Conservation (phyloP, 2,113 vertebrate species). For the Progne subis region DNA sequence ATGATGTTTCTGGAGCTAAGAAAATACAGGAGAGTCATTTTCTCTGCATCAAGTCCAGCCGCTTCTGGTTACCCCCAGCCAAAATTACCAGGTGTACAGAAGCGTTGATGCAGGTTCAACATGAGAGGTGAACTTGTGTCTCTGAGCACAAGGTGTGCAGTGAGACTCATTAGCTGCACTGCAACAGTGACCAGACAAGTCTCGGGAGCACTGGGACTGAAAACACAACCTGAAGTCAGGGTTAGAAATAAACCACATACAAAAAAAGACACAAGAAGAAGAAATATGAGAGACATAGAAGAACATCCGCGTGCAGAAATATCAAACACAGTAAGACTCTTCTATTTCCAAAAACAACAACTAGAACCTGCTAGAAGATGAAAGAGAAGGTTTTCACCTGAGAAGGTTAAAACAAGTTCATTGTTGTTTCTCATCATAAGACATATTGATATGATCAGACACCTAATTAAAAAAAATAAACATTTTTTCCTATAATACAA, state of each 20-base stretch:
- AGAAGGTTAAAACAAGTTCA: background rate
- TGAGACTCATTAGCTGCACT: background rate
- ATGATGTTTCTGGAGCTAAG: background rate
- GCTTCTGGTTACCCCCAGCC: background rate
- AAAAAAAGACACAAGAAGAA: background rate
- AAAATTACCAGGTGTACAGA: background rate
- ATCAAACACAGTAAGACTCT: background rate
- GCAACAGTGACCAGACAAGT: background rate
- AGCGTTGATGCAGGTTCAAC: rapidly evolving
- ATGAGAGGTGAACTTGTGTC: background rate
- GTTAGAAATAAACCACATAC: background rate
- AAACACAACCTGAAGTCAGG: background rate
- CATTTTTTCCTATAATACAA: background rate
- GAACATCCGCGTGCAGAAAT: background rate
- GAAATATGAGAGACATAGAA: background rate
- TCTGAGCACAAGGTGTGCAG: background rate
- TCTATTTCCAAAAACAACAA: background rate
- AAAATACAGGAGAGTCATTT: background rate
- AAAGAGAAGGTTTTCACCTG: no score
- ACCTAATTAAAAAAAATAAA: background rate
- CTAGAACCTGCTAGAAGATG: background rate
- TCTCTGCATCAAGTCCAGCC: background rate
- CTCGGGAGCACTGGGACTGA: background rate
- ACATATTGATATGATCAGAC: background rate
- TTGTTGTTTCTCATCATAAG: background rate